A percentile compares a stretch with the other conserved stretches of the same genome.
Evolutionary conservation across 1,140 invertebrate species (phyloP).

Genomic region (Episyrphus balteatus): DNA sequence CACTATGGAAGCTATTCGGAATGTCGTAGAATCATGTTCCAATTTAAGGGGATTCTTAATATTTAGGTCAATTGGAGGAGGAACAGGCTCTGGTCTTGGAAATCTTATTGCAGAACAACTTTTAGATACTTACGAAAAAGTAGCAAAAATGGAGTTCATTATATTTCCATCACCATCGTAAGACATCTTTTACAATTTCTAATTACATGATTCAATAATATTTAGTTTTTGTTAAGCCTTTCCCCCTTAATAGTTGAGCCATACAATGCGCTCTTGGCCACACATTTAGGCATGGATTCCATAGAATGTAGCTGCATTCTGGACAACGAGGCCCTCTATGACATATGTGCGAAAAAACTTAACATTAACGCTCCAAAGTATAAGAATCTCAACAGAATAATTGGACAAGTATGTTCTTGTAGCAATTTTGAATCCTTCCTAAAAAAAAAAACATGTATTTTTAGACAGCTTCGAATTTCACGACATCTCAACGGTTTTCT

Average conservation of each 20-base stretch:
- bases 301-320: constrained; percentile 74
- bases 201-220: constrained; percentile 8
- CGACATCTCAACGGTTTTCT: constrained; percentile 56
- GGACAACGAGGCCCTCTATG: constrained; percentile 80
- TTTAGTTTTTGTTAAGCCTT: constrained; percentile 34
- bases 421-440: not conserved
- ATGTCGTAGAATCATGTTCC: constrained; percentile 62
- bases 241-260: constrained; percentile 79
- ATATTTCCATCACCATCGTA: constrained; percentile 68
- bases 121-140: constrained; percentile 50
- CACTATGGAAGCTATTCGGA: constrained; percentile 53
- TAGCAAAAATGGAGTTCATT: constrained; percentile 55
- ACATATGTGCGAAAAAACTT: constrained; percentile 59
- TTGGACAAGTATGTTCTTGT: constrained; percentile 49
- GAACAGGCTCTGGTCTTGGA: constrained; percentile 78
- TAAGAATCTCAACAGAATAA: constrained; percentile 66
- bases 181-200: constrained; percentile 1
- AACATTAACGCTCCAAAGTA: constrained; percentile 67
- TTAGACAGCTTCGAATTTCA: constrained; percentile 47
- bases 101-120: constrained; percentile 61
- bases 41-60: constrained; percentile 66
- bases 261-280: constrained; percentile 74
- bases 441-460: not conserved
- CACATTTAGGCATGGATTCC: constrained; percentile 67
- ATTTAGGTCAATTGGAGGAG: constrained; percentile 84